phyloP scores from a whole-genome alignment of 2,888 invertebrate genomes.

The Cynaeus angustus region DNA sequence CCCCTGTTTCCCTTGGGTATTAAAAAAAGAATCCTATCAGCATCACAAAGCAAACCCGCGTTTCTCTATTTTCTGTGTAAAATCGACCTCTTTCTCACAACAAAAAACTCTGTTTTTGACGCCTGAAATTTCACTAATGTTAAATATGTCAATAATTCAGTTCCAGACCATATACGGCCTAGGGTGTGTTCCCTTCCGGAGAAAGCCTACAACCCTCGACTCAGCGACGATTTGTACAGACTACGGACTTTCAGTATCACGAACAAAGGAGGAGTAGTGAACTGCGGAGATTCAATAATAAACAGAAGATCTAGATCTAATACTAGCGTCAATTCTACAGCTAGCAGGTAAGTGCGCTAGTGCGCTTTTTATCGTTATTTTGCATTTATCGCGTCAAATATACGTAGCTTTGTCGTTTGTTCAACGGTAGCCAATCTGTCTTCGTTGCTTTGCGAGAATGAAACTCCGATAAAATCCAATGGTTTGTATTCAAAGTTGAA shows the following conservation, averaged over 20 bases:
- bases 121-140: slow-evolving; percentile 8
- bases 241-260: slow-evolving; percentile 90
- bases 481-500: slow-evolving; percentile 3
- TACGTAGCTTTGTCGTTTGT: background rate
- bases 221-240: slow-evolving; percentile 89
- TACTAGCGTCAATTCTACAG: slow-evolving; percentile 90
- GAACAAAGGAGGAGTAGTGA: slow-evolving; percentile 90
- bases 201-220: slow-evolving; percentile 89
- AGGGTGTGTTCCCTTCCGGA: slow-evolving; percentile 90
- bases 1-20: background rate
- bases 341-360: slow-evolving; percentile 80
- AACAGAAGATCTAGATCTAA: slow-evolving; percentile 89
- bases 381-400: background rate
- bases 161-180: slow-evolving; percentile 88
- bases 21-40: background rate
- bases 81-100: slow-evolving; percentile 3
- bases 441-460: background rate
- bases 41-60: background rate
- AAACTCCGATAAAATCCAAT: slow-evolving; percentile 7
- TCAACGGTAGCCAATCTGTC: slow-evolving; percentile 6
- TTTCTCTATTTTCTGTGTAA: background rate
- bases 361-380: background rate
- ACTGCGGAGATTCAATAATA: slow-evolving; percentile 92
- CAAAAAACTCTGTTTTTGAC: slow-evolving; percentile 10
- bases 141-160: slow-evolving; percentile 70